Evolutionary conservation across 1,140 invertebrate genomes (phyloP).

Genomic region (Melanaphis sacchari): DNA sequence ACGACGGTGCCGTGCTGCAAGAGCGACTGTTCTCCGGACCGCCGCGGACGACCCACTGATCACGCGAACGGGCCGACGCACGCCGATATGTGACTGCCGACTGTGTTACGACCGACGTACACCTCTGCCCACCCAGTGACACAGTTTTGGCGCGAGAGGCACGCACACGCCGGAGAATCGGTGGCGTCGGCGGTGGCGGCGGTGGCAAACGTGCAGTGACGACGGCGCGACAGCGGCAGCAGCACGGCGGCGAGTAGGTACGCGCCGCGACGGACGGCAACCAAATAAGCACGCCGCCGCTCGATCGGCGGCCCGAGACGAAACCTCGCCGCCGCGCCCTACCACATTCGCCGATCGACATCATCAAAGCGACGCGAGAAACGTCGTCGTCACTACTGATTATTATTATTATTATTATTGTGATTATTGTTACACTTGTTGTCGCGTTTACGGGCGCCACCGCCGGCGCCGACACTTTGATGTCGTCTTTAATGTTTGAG

Average conservation of each 20-base stretch:
- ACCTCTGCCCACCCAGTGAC: conserved; percentile 33
- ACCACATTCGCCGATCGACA: not conserved
- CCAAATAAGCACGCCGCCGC: conserved; percentile 2
- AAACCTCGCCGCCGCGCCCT: not conserved
- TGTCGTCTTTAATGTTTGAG: no score
- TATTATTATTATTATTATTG: not conserved
- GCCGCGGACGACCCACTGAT: conserved; percentile 40
- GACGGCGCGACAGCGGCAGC: not conserved
- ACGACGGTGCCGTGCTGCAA: not conserved
- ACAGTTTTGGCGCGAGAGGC: conserved; percentile 18
- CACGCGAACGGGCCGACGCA: not conserved
- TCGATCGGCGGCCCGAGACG: not conserved
- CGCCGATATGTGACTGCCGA: no score
- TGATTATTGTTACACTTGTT: not conserved
- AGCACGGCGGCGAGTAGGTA: not conserved
- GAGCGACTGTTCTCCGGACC: not conserved
- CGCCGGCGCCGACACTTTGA: no score
- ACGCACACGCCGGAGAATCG: not conserved
- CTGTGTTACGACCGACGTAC: not conserved
- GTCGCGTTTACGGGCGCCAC: no score
- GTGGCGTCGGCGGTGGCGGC: not conserved
- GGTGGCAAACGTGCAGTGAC: not conserved
- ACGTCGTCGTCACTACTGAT: not conserved
- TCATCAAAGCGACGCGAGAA: not conserved
- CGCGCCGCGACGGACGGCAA: conserved; percentile 31